Percentiles rank a stretch among this genome's conserved stretches.
phyloP scores from a whole-genome alignment of 1,140 invertebrate species.

The Galleria mellonella region DNA sequence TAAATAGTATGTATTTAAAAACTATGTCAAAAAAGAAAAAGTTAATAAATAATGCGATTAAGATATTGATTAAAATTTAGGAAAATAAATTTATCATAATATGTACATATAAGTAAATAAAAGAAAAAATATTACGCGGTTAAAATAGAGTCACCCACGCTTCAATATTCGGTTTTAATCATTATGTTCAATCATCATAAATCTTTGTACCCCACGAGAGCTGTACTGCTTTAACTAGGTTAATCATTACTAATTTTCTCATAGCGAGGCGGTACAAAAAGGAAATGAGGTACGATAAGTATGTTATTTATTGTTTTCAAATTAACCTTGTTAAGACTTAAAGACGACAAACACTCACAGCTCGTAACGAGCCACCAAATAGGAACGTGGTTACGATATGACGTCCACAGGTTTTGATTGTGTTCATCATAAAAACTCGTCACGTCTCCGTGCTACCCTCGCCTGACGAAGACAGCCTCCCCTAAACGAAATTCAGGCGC shows the following conservation, averaged over 20 bases:
- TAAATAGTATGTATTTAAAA: no score
- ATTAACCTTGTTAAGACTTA: conserved; percentile 16
- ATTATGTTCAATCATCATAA: no score
- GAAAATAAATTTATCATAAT: no score
- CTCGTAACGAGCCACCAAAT: conserved; percentile 23
- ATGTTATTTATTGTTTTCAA: conserved; percentile 4
- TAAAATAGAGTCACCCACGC: background rate
- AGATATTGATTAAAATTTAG: no score
- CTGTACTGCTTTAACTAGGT: no score
- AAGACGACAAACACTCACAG: conserved; percentile 24
- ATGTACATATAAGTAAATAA: no score
- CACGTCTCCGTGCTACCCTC: conserved; percentile 25
- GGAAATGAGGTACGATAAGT: conserved; percentile 3
- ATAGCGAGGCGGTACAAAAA: no score
- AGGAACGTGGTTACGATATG: conserved; percentile 22
- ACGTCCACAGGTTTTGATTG: conserved; percentile 35
- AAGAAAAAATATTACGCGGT: no score
- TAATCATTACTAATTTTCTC: no score
- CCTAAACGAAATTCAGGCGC: conserved; percentile 13
- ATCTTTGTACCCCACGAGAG: no score
- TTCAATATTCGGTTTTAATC: background rate
- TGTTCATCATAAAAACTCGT: conserved; percentile 43
- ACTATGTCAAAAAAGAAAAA: no score
- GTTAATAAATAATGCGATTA: no score
- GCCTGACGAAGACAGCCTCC: conserved; percentile 17